These are phyloP conservation scores for Aleiodes leptofemur DNA, from an alignment of 2,888 invertebrate species.

Conservation along the genomic window DNA sequence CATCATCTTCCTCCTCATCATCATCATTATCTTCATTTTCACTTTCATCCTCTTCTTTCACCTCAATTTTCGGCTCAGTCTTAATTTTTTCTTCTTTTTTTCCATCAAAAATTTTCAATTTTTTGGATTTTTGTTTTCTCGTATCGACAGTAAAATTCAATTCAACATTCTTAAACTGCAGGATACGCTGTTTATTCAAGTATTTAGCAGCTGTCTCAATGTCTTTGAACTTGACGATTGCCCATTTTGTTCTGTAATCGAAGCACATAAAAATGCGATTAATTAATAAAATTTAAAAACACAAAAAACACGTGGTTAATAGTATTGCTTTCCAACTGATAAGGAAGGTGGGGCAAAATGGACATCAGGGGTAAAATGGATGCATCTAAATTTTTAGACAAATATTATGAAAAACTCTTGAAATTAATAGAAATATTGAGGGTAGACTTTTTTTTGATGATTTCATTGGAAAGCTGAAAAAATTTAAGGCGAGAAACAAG, in stretches of 20 bases:
- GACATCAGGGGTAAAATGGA: no score
- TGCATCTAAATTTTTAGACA: no score
- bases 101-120: conserved; percentile 49
- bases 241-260: conserved; percentile 46
- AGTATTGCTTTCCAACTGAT: no score
- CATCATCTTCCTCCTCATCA: conserved; percentile 29
- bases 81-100: conserved; percentile 18
- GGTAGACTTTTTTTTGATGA: no score
- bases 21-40: conserved; percentile 39
- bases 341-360: no score
- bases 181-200: conserved; percentile 54
- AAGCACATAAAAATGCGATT: no score
- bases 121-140: conserved; percentile 52
- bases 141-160: conserved; percentile 57
- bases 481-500: no score
- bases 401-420: no score
- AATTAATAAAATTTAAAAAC: no score
- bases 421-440: no score
- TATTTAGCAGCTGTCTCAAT: conserved; percentile 59
- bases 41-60: conserved; percentile 38
- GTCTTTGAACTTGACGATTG: conserved; percentile 61
- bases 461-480: no score
- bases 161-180: conserved; percentile 60
- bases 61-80: conserved; percentile 28
- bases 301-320: no score